Percentiles rank a stretch among this genome's conserved stretches.
Conservation (phyloP, 2,113 vertebrate genomes). For the Campylomormyrus numenius region DNA sequence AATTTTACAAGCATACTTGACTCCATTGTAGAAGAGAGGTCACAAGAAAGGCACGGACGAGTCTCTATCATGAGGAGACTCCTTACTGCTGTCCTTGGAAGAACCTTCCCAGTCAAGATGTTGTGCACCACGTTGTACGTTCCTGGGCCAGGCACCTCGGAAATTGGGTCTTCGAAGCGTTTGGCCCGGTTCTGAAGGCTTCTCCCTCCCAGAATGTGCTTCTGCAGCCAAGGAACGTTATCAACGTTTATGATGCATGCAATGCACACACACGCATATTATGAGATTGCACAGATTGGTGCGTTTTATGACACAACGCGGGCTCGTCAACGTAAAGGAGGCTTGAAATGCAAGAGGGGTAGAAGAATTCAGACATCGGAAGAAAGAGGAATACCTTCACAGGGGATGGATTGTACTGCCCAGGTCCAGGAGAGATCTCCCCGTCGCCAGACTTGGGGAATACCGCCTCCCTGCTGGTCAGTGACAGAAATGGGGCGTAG, state of each 20-base stretch:
- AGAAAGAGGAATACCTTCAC: constrained; percentile 51
- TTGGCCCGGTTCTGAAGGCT: constrained; percentile 67
- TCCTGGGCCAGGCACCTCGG: constrained; percentile 63
- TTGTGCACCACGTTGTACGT: constrained; percentile 47
- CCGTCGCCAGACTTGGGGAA: constrained; percentile 33
- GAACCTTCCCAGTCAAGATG: constrained; percentile 2
- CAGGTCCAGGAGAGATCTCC: constrained; percentile 61
- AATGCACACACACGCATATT: neutral
- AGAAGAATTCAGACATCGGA: neutral
- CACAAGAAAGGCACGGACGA: neutral
- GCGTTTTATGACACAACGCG: neutral
- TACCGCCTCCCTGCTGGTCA: constrained; percentile 49
- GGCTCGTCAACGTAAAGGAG: neutral
- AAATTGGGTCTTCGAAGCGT: constrained; percentile 56
- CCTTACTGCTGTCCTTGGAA: constrained; percentile 31
- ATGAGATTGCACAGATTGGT: neutral
- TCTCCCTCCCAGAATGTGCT: constrained; percentile 51
- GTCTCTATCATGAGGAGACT: neutral
- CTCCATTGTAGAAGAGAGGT: neutral
- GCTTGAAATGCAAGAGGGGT: neutral
- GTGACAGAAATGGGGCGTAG: constrained; percentile 74
- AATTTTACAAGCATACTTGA: neutral
- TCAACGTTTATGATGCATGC: neutral
- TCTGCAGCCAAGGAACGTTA: constrained; percentile 30
- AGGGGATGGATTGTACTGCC: constrained; percentile 58